A percentile compares a stretch with the other conserved stretches of the same genome.
Evolutionary conservation across 2,888 invertebrate species (phyloP).

Genomic region (Mylabris sibirica): DNA sequence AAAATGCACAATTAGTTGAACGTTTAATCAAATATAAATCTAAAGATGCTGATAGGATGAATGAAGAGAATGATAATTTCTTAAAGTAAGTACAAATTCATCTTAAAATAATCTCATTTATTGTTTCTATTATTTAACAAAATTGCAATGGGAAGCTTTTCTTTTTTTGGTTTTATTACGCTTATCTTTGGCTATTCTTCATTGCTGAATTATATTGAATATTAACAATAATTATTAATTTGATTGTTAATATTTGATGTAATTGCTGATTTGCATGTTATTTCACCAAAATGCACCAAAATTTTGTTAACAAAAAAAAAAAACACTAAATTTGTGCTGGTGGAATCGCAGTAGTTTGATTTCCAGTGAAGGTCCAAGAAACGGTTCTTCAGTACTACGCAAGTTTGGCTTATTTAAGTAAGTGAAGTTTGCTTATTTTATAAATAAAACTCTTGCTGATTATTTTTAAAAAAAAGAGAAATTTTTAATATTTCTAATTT

Average conservation of each 20-base stretch:
- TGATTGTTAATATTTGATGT: not conserved
- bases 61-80: slow-evolving; percentile 95
- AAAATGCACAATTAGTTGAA: slow-evolving; percentile 85
- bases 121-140: not conserved
- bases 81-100: slow-evolving; percentile 73
- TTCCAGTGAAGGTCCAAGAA: slow-evolving; percentile 75
- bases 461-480: not conserved
- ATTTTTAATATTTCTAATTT: not conserved
- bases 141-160: not conserved
- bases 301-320: not conserved
- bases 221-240: not conserved
- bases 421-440: slow-evolving; percentile 57
- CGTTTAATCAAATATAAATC: slow-evolving; percentile 91
- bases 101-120: not conserved
- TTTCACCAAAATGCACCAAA: not conserved
- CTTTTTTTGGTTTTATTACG: not conserved
- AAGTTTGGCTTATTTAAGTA: slow-evolving; percentile 77
- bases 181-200: not conserved
- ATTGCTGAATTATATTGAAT: not conserved
- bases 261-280: not conserved
- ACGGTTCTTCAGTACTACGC: slow-evolving; percentile 75
- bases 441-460: slow-evolving; percentile 4
- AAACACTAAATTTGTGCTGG: slow-evolving; percentile 26
- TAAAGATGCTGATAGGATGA: slow-evolving; percentile 94
- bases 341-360: slow-evolving; percentile 55